phyloP scores from a whole-genome alignment of 23 tunicate genomes.

The Trididemnum miniatum region DNA sequence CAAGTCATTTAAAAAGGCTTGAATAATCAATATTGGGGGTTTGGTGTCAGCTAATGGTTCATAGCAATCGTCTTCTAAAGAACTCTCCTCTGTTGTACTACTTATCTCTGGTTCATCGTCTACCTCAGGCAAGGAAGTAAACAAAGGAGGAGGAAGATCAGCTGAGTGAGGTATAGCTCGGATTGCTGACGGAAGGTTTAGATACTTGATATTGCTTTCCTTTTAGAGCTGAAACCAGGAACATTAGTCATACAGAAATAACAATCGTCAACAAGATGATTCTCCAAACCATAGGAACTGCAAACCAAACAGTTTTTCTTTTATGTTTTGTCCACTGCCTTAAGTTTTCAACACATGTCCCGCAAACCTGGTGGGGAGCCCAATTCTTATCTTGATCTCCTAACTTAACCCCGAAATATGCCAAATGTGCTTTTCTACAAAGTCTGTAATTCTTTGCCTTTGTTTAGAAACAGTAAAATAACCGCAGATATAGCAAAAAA shows the following conservation, averaged over 20 bases:
- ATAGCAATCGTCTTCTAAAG: constrained; percentile 2
- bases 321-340: constrained; percentile 20
- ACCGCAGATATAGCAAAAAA: no score
- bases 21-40: constrained; percentile 12
- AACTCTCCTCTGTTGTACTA: constrained; percentile 18
- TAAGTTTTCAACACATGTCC: constrained; percentile 26
- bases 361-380: constrained; percentile 27
- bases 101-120: constrained; percentile 13
- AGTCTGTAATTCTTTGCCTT: constrained; percentile 23
- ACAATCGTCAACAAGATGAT: constrained; percentile 10
- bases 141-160: constrained; percentile 1
- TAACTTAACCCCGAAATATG: constrained; percentile 10
- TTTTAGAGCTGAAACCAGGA: constrained; percentile 21
- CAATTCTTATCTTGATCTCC: constrained; percentile 23
- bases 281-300: constrained; percentile 19
- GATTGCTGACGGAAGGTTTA: constrained; percentile 10
- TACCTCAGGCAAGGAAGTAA: constrained; percentile 21
- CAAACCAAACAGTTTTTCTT: constrained; percentile 19
- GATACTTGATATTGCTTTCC: constrained; percentile 18
- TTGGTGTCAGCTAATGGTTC: constrained; percentile 6
- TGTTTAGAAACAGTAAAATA: constrained; percentile 23
- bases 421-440: constrained; percentile 21
- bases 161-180: constrained; percentile 20
- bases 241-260: constrained; percentile 16
- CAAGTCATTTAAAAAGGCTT: constrained; percentile 28